Evolutionary conservation across 2,888 invertebrate species (phyloP).

Genomic region (Heliconius erato): DNA sequence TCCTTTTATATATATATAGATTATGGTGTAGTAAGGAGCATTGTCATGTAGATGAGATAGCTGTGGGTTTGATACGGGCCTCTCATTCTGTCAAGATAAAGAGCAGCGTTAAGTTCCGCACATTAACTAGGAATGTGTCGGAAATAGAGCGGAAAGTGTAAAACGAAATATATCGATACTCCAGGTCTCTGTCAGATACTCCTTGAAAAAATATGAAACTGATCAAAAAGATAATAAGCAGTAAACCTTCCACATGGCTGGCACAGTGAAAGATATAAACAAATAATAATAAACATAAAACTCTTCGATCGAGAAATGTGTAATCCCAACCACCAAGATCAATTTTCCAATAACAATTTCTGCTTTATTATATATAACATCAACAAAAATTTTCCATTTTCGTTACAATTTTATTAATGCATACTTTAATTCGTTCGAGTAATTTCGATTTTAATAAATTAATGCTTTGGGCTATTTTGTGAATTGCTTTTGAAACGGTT

Average conservation of each 20-base stretch:
- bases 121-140: too few relatives aligned
- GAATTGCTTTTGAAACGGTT: neutral
- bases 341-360: neutral
- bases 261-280: neutral
- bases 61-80: too few relatives aligned
- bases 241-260: too few relatives aligned
- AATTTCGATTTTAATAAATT: conserved; percentile 5
- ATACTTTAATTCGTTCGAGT: neutral
- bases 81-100: too few relatives aligned
- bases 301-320: neutral
- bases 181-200: too few relatives aligned
- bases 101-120: too few relatives aligned
- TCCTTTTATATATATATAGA: too few relatives aligned
- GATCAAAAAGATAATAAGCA: too few relatives aligned
- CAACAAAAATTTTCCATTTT: neutral
- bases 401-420: neutral
- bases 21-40: neutral
- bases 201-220: too few relatives aligned
- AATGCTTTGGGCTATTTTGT: neutral
- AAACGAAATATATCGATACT: too few relatives aligned
- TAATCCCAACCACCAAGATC: neutral
- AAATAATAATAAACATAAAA: neutral
- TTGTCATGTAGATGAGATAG: neutral
- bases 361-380: neutral
- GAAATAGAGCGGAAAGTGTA: too few relatives aligned